These are phyloP conservation scores for Gastrophryne carolinensis DNA, from an alignment of 2,797 vertebrate genomes.

Conservation along the genomic window DNA sequence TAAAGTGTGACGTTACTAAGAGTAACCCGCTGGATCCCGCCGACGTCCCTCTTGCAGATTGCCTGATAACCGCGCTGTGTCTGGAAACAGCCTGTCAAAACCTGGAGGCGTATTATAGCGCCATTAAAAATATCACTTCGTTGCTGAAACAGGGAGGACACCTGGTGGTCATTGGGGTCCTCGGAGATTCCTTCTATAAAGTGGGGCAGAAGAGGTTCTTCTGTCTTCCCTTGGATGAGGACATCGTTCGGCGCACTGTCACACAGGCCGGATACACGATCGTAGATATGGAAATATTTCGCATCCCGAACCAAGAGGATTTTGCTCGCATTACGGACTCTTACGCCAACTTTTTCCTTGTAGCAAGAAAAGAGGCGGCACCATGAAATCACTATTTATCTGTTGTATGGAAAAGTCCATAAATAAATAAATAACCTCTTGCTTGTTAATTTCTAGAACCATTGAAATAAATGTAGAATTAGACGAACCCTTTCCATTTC, in stretches of 20 bases:
- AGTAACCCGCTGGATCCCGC: constrained; percentile 43
- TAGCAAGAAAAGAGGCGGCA: constrained; percentile 9
- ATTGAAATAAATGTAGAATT: too few species aligned
- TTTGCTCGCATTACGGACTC: neutral
- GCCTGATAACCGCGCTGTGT: constrained; percentile 54
- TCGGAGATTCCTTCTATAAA: constrained; percentile 41
- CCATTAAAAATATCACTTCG: constrained; percentile 40
- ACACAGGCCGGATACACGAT: constrained; percentile 17
- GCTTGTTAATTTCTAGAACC: too few species aligned
- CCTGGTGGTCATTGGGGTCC: constrained; percentile 48
- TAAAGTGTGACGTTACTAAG: constrained; percentile 55
- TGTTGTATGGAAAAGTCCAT: too few species aligned
- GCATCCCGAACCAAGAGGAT: neutral
- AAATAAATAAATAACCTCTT: too few species aligned
- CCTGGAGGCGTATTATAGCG: constrained; percentile 3
- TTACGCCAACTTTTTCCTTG: constrained; percentile 15
- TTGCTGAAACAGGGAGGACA: constrained; percentile 56
- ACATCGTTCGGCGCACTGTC: constrained; percentile 35
- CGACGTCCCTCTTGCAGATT: constrained; percentile 46
- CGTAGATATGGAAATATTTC: neutral
- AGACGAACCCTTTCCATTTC: too few species aligned
- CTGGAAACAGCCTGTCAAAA: constrained; percentile 56
- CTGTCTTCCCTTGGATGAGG: constrained; percentile 41
- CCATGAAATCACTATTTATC: too few species aligned
- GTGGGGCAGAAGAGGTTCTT: constrained; percentile 42